phyloP scores from a whole-genome alignment of 2,113 vertebrate species.

The Dendrocopos noguchii region DNA sequence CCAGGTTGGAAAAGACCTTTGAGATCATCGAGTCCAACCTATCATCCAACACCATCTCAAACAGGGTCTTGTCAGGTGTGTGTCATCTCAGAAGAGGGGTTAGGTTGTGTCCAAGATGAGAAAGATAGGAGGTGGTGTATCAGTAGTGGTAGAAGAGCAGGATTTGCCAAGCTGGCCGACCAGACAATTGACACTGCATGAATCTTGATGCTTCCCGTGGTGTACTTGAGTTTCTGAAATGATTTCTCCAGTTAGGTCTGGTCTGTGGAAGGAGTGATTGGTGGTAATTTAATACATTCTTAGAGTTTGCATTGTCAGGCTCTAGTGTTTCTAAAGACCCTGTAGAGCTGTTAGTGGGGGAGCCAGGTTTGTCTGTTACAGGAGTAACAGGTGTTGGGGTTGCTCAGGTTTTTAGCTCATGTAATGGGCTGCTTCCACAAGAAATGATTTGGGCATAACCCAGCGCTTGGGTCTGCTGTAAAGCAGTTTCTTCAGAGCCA shows the following conservation, averaged over 20 bases:
- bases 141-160: slow-evolving; percentile 38
- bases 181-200: slow-evolving; percentile 68
- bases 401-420: background rate
- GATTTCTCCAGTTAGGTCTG: slow-evolving; percentile 77
- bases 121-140: slow-evolving; percentile 29
- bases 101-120: slow-evolving; percentile 24
- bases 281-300: slow-evolving; percentile 77
- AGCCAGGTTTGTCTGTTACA: background rate
- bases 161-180: slow-evolving; percentile 73
- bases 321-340: slow-evolving; percentile 53
- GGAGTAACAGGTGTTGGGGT: background rate
- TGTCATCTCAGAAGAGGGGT: slow-evolving; percentile 52
- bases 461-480: background rate
- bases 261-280: slow-evolving; percentile 76
- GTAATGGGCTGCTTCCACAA: background rate
- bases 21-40: no score
- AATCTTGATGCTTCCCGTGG: slow-evolving; percentile 70
- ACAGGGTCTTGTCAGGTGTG: background rate
- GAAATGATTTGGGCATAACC: background rate
- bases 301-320: slow-evolving; percentile 70
- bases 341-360: slow-evolving; percentile 22
- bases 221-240: slow-evolving; percentile 74
- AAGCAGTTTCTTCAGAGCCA: background rate
- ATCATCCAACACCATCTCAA: background rate
- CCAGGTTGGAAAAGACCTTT: no score